phyloP scores from a whole-genome alignment of 2,113 vertebrate genomes.

The Eonycteris spelaea region DNA sequence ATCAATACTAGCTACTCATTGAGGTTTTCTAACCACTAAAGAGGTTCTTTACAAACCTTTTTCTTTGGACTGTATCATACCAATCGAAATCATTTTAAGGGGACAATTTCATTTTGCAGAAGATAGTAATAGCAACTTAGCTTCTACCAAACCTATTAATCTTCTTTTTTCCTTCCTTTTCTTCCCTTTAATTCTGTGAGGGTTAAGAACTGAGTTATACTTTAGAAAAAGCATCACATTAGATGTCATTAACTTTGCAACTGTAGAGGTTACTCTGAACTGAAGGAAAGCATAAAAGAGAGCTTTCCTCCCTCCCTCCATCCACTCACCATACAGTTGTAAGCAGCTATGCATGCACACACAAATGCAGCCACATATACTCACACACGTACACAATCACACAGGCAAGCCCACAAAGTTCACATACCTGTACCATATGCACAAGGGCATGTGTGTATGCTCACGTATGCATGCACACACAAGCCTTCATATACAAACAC shows the following conservation, averaged over 20 bases:
- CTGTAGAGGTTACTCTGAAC: neutral
- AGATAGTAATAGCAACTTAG: neutral
- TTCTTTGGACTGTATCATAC: neutral
- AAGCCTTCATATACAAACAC: neutral
- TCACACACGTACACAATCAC: neutral
- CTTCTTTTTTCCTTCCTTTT: neutral
- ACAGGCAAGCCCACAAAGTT: neutral
- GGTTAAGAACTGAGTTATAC: neutral
- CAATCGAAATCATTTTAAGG: neutral
- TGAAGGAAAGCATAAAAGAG: neutral
- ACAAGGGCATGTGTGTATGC: rapidly evolving
- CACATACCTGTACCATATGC: neutral
- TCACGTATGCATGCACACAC: neutral
- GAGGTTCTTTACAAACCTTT: neutral
- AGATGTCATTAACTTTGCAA: neutral
- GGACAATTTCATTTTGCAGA: neutral
- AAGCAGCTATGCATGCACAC: neutral
- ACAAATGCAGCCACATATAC: neutral
- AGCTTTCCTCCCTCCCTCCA: neutral
- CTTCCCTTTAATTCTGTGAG: slow-evolving; percentile 28
- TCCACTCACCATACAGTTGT: neutral
- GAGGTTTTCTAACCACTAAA: neutral
- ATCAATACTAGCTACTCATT: neutral
- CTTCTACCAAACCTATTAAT: slow-evolving; percentile 9
- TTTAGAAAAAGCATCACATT: neutral